Percentiles rank a stretch among this genome's conserved stretches.
Evolutionary conservation across 2,113 vertebrate species (phyloP).

Genomic region (Ptilorrhoa leucosticta): DNA sequence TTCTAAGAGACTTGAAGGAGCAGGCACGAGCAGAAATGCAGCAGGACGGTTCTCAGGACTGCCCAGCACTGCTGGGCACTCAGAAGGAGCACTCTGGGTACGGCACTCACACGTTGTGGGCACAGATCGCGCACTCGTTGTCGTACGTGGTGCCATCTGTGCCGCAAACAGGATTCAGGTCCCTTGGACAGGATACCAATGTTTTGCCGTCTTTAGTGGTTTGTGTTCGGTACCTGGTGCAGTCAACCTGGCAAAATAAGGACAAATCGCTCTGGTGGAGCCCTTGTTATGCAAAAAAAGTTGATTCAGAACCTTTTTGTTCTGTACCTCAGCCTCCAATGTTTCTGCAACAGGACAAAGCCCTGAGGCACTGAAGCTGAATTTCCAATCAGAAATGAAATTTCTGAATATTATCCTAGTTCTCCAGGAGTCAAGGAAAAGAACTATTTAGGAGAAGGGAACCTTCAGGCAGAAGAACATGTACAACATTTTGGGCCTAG

Average conservation of each 20-base stretch:
- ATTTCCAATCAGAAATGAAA: background rate
- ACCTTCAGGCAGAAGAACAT: background rate
- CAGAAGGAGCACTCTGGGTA: background rate
- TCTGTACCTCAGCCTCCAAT: background rate
- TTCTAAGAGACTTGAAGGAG: background rate
- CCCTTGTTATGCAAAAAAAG: background rate
- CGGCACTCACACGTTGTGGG: constrained; percentile 21
- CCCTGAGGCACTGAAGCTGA: background rate
- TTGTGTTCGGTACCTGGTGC: background rate
- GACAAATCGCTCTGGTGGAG: background rate
- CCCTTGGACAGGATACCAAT: background rate
- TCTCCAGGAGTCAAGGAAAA: background rate
- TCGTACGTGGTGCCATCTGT: constrained; percentile 27
- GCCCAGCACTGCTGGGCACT: background rate
- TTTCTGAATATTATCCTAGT: background rate
- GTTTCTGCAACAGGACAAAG: background rate
- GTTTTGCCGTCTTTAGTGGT: background rate
- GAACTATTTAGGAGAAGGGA: background rate
- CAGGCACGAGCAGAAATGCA: background rate
- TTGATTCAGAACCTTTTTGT: background rate
- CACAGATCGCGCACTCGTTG: constrained; percentile 41
- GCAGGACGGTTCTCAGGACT: background rate
- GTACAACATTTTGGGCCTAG: background rate
- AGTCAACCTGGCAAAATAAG: constrained; percentile 16
- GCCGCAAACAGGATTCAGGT: background rate